Evolutionary conservation across 2,888 invertebrate genomes (phyloP).

Genomic region (Mystacides longicornis): DNA sequence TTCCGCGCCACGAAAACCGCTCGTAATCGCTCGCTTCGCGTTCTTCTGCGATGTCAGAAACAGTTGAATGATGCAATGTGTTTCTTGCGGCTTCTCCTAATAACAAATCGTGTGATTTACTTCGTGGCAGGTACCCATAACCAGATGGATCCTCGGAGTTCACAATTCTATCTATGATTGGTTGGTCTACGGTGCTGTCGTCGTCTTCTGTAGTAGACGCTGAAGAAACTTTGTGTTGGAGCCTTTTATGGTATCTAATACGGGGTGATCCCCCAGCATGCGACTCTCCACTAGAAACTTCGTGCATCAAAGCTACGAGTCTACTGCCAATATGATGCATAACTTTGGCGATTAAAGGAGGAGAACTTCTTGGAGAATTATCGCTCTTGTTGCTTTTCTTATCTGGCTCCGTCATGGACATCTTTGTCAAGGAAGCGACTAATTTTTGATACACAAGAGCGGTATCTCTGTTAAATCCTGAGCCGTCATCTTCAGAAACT

Average conservation of each 20-base stretch:
- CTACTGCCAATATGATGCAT: conserved; percentile 88
- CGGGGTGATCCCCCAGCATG: conserved; percentile 56
- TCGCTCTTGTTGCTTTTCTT: conserved; percentile 36
- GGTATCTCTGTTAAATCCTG: conserved; percentile 62
- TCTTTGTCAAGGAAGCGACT: conserved; percentile 75
- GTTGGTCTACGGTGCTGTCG: conserved; percentile 61
- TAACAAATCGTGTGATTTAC: conserved; percentile 74
- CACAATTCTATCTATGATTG: conserved; percentile 34
- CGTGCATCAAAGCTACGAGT: conserved; percentile 84
- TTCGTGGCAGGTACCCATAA: conserved; percentile 58
- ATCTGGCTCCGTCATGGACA: conserved; percentile 48
- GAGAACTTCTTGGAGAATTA: conserved; percentile 58
- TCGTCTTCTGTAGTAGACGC: conserved; percentile 62
- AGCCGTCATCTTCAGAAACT: conserved; percentile 40
- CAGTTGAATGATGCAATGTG: conserved; percentile 41
- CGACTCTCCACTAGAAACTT: conserved; percentile 72
- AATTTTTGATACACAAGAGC: conserved; percentile 82
- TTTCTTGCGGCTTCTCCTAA: conserved; percentile 51
- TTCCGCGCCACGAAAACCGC: conserved; percentile 85
- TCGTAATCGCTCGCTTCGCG: conserved; percentile 82
- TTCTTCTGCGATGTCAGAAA: conserved; percentile 50
- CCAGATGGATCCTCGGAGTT: conserved; percentile 43
- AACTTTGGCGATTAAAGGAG: conserved; percentile 81
- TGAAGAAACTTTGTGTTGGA: conserved; percentile 52
- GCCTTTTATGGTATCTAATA: conserved; percentile 50